A percentile compares a stretch with the other conserved stretches of the same genome.
Conservation (phyloP, 2,113 vertebrate species). For the Antechinus flavipes region DNA sequence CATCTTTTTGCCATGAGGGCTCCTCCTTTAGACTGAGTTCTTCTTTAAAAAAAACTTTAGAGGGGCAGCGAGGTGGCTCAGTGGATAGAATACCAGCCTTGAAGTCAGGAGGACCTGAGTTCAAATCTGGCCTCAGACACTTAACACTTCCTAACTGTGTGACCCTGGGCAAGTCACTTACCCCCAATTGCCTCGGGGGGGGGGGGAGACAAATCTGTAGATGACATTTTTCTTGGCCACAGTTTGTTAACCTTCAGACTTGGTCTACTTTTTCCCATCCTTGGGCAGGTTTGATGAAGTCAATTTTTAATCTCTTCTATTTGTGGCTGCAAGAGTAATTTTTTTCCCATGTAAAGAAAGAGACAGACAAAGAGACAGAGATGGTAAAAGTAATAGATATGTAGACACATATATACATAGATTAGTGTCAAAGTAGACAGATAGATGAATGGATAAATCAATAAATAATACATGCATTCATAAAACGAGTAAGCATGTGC, state of each 20-base stretch:
- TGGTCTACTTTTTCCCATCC: background rate
- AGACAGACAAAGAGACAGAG: background rate
- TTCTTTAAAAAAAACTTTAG: background rate
- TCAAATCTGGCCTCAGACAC: too few relatives aligned
- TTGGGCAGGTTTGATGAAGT: background rate
- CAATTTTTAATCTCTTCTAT: constrained; percentile 19
- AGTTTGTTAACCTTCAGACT: background rate
- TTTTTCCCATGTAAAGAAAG: constrained; percentile 25
- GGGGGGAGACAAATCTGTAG: background rate
- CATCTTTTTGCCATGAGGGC: background rate
- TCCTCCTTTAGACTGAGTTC: constrained; percentile 26
- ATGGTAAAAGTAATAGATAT: background rate
- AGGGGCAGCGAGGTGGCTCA: too few relatives aligned
- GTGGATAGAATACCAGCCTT: too few relatives aligned
- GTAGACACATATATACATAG: too few relatives aligned
- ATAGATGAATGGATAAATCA: background rate
- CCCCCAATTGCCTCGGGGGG: too few relatives aligned
- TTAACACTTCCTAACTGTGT: too few relatives aligned
- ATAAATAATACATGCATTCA: background rate
- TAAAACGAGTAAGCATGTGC: background rate
- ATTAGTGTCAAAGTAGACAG: background rate
- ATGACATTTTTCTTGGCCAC: background rate
- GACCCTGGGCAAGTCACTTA: too few relatives aligned
- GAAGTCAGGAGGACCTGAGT: too few relatives aligned
- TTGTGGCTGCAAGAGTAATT: constrained; percentile 1